Evolutionary conservation across 1,140 invertebrate species (phyloP).

Genomic region (Drosophila lini): DNA sequence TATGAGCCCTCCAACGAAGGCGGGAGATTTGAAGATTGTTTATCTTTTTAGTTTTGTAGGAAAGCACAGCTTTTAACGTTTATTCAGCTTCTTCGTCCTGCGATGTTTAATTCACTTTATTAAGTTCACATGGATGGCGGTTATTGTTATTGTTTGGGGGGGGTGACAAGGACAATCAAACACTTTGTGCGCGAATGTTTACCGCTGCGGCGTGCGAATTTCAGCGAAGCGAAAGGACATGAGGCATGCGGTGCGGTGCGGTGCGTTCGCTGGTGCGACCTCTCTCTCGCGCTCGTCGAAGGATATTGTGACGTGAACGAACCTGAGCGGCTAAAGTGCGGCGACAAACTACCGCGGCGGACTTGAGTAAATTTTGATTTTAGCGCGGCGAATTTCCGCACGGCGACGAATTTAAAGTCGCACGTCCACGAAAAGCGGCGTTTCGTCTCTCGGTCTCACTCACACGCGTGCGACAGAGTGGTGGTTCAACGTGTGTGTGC

Average conservation of each 20-base stretch:
- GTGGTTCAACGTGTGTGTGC: conserved; percentile 35
- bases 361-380: conserved; percentile 83
- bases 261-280: conserved; percentile 16
- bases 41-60: background rate
- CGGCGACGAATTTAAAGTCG: conserved; percentile 63
- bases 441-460: conserved; percentile 50
- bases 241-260: conserved; percentile 26
- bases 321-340: conserved; percentile 78
- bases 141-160: conserved; percentile 29
- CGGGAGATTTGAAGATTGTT: conserved; percentile 16
- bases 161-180: conserved; percentile 11
- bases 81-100: conserved; percentile 11
- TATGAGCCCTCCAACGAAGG: conserved; percentile 30
- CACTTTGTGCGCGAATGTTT: conserved; percentile 34
- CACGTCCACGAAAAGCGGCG: conserved; percentile 57
- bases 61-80: conserved; percentile 7
- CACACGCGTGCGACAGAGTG: conserved; percentile 27
- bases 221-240: conserved; percentile 30
- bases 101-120: conserved; percentile 18
- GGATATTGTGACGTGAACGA: conserved; percentile 65
- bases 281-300: conserved; percentile 66
- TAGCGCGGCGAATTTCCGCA: conserved; percentile 83
- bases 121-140: conserved; percentile 19
- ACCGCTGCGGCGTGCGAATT: conserved; percentile 35
- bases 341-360: conserved; percentile 80